Evolutionary conservation across 2,888 invertebrate genomes (phyloP).

Genomic region (Asteroscopus sphinx): DNA sequence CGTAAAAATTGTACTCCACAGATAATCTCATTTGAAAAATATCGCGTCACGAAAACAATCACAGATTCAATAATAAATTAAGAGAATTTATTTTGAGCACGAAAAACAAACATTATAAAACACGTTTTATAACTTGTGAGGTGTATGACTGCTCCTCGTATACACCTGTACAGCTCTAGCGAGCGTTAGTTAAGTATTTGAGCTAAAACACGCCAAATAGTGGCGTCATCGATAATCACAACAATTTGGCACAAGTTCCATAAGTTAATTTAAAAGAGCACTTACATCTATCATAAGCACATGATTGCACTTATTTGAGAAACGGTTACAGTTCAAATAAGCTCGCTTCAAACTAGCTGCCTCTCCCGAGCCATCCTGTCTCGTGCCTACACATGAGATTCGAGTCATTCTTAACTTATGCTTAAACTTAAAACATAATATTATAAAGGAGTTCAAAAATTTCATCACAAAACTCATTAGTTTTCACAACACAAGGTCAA

Average conservation of each 20-base stretch:
- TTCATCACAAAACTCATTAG: constrained; percentile 38
- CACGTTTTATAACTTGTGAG: neutral
- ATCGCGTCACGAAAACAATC: constrained; percentile 15
- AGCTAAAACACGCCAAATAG: constrained; percentile 15
- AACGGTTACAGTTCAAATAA: constrained; percentile 1
- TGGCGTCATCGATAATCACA: constrained; percentile 36
- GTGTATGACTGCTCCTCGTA: neutral
- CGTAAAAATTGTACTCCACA: constrained; percentile 36
- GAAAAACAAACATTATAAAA: constrained; percentile 18
- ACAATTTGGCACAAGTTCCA: constrained; percentile 54
- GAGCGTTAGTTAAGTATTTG: constrained; percentile 18
- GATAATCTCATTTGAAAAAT: constrained; percentile 39
- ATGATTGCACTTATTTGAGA: constrained; percentile 5
- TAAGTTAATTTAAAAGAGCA: constrained; percentile 6
- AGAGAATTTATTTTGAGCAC: constrained; percentile 42
- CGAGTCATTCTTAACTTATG: constrained; percentile 12
- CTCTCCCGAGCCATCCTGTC: neutral
- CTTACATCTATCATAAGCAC: constrained; percentile 22
- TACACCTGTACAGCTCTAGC: neutral
- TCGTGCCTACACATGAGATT: neutral
- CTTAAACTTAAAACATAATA: neutral
- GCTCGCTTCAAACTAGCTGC: constrained; percentile 9
- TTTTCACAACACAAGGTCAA: constrained; percentile 51
- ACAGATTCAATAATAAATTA: neutral
- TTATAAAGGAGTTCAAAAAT: constrained; percentile 6